Conservation (phyloP, 2,888 invertebrate species). For the Trissonchulus latispiculum region DNA sequence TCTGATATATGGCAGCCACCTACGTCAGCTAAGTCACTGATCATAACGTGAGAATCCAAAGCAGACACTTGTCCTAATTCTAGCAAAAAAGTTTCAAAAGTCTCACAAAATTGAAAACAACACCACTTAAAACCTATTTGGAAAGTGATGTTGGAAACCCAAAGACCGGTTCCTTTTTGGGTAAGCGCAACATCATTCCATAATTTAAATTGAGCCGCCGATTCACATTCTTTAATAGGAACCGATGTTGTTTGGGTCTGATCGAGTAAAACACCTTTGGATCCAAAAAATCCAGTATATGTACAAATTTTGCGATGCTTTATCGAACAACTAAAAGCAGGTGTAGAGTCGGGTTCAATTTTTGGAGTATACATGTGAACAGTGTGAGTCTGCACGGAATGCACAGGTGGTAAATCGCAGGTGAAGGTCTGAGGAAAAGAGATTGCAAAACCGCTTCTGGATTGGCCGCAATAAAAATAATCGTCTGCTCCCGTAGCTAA, state of each 20-base stretch:
- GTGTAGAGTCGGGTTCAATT: not conserved
- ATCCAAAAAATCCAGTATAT: not conserved
- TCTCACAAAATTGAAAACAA: not conserved
- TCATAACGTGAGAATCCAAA: not conserved
- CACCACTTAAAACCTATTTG: not conserved
- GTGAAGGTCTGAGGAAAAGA: not conserved
- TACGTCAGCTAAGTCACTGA: not conserved
- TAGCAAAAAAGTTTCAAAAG: not conserved
- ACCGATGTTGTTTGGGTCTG: not conserved
- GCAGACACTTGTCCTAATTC: conserved; percentile 5
- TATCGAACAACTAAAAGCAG: not conserved
- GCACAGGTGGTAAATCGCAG: not conserved
- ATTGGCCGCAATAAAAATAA: not conserved
- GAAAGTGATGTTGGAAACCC: not conserved
- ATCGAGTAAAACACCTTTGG: not conserved
- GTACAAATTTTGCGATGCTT: not conserved
- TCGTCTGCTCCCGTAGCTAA: not conserved
- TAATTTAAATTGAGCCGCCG: not conserved
- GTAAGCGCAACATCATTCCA: not conserved
- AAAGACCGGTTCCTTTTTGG: not conserved
- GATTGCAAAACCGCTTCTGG: not conserved
- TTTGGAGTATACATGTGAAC: not conserved
- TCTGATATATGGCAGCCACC: not conserved
- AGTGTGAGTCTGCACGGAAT: not conserved
- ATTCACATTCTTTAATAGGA: not conserved